Conservation (phyloP, 2,113 vertebrate genomes). For the Recurvirostra avosetta region DNA sequence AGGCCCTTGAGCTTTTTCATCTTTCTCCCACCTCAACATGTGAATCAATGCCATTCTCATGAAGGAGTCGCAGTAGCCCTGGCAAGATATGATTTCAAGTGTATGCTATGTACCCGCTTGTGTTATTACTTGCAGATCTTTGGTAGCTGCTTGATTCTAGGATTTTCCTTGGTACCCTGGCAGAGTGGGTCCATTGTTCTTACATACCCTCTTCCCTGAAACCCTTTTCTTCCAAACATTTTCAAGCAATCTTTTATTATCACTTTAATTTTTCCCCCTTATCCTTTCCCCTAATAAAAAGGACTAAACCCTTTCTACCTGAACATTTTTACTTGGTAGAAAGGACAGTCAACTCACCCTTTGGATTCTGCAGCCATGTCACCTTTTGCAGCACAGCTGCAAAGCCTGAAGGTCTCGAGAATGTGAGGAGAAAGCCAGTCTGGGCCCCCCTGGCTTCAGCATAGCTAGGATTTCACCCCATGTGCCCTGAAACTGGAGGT, state of each 20-base stretch:
- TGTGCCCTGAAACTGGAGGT: slow-evolving; percentile 58
- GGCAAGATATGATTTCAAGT: not conserved
- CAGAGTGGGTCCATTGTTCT: not conserved
- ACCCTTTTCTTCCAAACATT: not conserved
- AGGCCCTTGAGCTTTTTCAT: not conserved
- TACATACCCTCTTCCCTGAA: accelerated
- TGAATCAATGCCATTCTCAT: not conserved
- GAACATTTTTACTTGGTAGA: not conserved
- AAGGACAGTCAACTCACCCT: not conserved
- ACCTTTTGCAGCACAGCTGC: slow-evolving; percentile 22
- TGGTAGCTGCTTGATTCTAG: not conserved
- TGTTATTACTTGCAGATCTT: not conserved
- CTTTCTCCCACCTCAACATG: not conserved
- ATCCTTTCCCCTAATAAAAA: not conserved
- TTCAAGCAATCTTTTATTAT: not conserved
- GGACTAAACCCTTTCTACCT: not conserved
- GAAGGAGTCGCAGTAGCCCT: not conserved
- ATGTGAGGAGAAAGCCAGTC: slow-evolving; percentile 23
- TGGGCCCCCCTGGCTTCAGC: slow-evolving; percentile 36
- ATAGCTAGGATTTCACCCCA: slow-evolving; percentile 55
- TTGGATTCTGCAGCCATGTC: not conserved
- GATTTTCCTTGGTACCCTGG: not conserved
- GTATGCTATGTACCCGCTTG: not conserved
- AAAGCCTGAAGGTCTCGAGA: not conserved
- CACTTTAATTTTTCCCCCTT: accelerated